A percentile compares a stretch with the other conserved stretches of the same genome.
These are phyloP conservation scores for Sebastiscus tertius DNA, from an alignment of 2,797 vertebrate genomes.

Conservation along the genomic window DNA sequence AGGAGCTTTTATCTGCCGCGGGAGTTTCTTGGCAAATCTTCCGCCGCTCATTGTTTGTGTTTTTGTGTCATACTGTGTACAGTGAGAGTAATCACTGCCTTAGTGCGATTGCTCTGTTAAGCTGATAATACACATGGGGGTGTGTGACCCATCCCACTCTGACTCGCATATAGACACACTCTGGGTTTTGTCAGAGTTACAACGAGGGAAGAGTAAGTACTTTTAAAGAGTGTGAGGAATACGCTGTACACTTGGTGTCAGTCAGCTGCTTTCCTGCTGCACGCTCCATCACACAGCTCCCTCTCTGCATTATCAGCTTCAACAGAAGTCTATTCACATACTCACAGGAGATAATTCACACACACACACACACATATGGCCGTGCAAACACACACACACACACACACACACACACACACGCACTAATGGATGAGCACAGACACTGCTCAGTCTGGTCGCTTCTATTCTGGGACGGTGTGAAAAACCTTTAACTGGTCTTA, in stretches of 20 bases:
- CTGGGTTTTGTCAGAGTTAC: conserved; percentile 14
- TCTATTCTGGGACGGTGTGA: conserved; percentile 68
- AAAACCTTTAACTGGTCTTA: conserved; percentile 59
- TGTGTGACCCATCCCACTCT: conserved; percentile 9
- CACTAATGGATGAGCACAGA: conserved; percentile 46
- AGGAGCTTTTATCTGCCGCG: conserved; percentile 28
- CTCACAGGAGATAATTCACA: conserved; percentile 39
- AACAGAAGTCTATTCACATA: conserved; percentile 61
- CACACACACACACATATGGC: conserved; percentile 3
- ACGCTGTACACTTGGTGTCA: conserved; percentile 18
- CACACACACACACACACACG: not conserved
- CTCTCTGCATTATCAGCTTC: conserved; percentile 33
- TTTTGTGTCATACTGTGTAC: conserved; percentile 8
- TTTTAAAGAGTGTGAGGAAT: conserved; percentile 20
- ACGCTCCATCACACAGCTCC: conserved; percentile 45
- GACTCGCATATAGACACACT: conserved; percentile 1
- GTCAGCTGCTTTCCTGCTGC: conserved; percentile 60
- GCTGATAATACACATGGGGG: not conserved
- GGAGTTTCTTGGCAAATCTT: conserved; percentile 13
- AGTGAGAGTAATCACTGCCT: conserved; percentile 15
- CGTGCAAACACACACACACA: not conserved
- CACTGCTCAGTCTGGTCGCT: conserved; percentile 27
- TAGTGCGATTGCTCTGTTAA: not conserved
- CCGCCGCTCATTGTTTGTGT: not conserved
- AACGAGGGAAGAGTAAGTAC: not conserved